A percentile compares a stretch with the other conserved stretches of the same genome.
Evolutionary conservation across 2,888 invertebrate species (phyloP).

Genomic region (Drepana falcataria): DNA sequence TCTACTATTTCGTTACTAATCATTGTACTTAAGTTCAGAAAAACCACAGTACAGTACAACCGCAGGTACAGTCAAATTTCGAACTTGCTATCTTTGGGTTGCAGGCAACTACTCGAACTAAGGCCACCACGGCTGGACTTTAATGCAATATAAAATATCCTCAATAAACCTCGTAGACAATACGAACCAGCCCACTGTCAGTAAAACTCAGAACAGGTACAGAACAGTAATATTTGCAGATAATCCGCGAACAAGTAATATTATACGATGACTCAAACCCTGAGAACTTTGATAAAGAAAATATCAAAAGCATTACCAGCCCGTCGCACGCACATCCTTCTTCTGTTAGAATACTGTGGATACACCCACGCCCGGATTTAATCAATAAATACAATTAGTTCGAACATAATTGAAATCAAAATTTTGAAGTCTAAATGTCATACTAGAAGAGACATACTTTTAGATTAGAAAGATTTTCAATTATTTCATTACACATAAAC

Average conservation of each 20-base stretch:
- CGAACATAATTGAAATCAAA: too few relatives aligned
- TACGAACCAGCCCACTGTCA: constrained; percentile 13
- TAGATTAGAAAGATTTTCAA: too few relatives aligned
- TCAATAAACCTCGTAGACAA: background rate
- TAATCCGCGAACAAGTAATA: constrained; percentile 74
- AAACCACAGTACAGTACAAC: too few relatives aligned
- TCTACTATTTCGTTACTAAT: too few relatives aligned
- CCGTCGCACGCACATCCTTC: constrained; percentile 69
- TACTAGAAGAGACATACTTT: too few relatives aligned
- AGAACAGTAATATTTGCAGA: constrained; percentile 61
- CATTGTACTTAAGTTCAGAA: too few relatives aligned
- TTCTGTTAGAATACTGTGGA: constrained; percentile 33
- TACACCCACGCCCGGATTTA: constrained; percentile 5
- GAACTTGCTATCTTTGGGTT: too few relatives aligned
- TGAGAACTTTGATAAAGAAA: constrained; percentile 68
- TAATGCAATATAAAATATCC: background rate
- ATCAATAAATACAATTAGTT: background rate
- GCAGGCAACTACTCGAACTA: too few relatives aligned
- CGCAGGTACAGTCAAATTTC: too few relatives aligned
- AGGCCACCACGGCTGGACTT: too few relatives aligned
- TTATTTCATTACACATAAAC: too few relatives aligned
- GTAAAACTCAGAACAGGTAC: constrained; percentile 34
- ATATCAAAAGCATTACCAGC: constrained; percentile 76
- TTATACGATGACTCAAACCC: constrained; percentile 50
- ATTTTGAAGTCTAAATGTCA: too few relatives aligned